phyloP scores from a whole-genome alignment of 2,888 invertebrate genomes.

The Sialis lutaria region DNA sequence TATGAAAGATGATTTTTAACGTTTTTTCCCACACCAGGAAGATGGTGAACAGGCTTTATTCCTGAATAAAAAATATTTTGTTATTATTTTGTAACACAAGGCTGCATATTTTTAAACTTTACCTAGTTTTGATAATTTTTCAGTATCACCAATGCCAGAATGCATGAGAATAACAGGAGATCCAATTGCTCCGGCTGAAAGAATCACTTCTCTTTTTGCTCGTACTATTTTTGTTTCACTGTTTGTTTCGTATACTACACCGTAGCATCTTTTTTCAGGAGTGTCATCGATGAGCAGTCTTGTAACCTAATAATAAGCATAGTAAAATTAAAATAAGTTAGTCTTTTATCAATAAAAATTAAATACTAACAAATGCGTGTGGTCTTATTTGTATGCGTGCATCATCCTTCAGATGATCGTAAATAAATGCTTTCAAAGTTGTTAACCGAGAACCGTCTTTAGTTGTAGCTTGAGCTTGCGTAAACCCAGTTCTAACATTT shows the following conservation, averaged over 20 bases:
- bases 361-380: background rate
- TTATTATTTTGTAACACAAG: background rate
- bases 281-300: background rate
- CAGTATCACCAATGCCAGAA: background rate
- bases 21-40: conserved; percentile 22
- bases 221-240: background rate
- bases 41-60: conserved; percentile 18
- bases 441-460: conserved; percentile 2
- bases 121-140: background rate
- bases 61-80: conserved; percentile 5
- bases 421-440: conserved; percentile 1
- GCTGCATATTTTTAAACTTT: background rate
- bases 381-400: background rate
- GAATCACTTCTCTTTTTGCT: conserved; percentile 4
- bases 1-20: conserved; percentile 10
- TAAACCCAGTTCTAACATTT: conserved; percentile 9
- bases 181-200: conserved; percentile 3
- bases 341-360: background rate
- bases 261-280: background rate
- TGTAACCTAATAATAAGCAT: background rate
- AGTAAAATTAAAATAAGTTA: background rate
- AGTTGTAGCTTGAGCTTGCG: conserved; percentile 11
- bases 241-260: background rate
- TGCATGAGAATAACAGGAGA: background rate
- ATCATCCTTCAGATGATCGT: background rate